A percentile compares a stretch with the other conserved stretches of the same genome.
Conservation (phyloP, 2,888 invertebrate genomes). For the Brachyptera risi region DNA sequence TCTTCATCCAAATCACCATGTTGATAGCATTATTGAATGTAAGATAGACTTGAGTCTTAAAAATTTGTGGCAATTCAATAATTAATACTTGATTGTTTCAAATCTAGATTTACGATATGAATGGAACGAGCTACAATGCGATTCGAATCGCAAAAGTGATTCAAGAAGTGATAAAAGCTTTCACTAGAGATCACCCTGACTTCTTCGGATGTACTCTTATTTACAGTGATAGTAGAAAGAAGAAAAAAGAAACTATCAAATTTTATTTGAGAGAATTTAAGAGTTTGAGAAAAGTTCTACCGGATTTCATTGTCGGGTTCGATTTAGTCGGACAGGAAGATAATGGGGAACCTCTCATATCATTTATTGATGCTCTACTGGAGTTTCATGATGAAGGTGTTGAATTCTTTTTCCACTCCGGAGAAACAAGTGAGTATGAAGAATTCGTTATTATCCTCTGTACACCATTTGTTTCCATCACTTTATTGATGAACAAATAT, state of each 20-base stretch:
- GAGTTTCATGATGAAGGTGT: conserved; percentile 45
- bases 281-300: conserved; percentile 51
- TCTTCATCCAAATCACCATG: too few relatives aligned
- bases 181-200: conserved; percentile 55
- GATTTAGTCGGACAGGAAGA: conserved; percentile 82
- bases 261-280: conserved; percentile 45
- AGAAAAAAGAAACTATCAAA: conserved; percentile 21
- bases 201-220: conserved; percentile 68
- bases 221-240: conserved; percentile 53
- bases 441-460: too few relatives aligned
- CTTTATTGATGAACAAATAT: too few relatives aligned
- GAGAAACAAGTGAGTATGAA: conserved; percentile 81
- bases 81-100: neutral
- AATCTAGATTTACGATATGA: conserved; percentile 55
- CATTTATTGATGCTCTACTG: conserved; percentile 56
- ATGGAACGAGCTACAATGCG: conserved; percentile 54
- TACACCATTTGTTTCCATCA: too few relatives aligned
- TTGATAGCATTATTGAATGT: too few relatives aligned
- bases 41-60: too few relatives aligned
- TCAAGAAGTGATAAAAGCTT: conserved; percentile 53
- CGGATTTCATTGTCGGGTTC: conserved; percentile 68
- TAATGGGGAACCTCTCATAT: conserved; percentile 56
- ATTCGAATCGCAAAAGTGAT: conserved; percentile 57
- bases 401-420: conserved; percentile 74
- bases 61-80: too few relatives aligned